phyloP scores from a whole-genome alignment of 2,113 vertebrate genomes.

The Boulengeromyrus knoepffleri region DNA sequence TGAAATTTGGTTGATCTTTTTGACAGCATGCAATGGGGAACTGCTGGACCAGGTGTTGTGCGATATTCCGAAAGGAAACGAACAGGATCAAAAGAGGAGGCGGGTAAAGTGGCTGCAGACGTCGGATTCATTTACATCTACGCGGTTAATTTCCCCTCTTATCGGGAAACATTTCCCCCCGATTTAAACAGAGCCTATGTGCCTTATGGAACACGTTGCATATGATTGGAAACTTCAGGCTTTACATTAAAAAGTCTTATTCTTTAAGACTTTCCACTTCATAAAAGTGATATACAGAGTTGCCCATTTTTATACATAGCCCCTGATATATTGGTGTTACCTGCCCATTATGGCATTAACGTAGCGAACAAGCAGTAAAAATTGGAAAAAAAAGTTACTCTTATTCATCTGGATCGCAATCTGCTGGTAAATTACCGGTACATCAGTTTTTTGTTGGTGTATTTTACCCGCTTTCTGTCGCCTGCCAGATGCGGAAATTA shows the following conservation, averaged over 20 bases:
- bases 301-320: neutral
- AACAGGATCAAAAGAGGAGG: slow-evolving; percentile 63
- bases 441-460: neutral
- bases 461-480: neutral
- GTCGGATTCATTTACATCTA: neutral
- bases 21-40: slow-evolving; percentile 67
- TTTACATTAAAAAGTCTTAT: neutral
- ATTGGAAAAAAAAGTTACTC: neutral
- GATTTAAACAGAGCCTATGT: neutral
- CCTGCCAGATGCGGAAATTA: neutral
- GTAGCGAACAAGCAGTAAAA: neutral
- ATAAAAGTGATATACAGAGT: neutral
- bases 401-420: neutral
- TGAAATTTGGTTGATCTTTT: neutral
- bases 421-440: neutral
- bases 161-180: neutral
- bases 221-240: neutral
- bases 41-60: slow-evolving; percentile 58
- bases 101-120: slow-evolving; percentile 46
- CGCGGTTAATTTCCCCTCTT: neutral
- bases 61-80: slow-evolving; percentile 54
- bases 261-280: neutral
- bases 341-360: neutral
- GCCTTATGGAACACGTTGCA: neutral
- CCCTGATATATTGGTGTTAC: neutral